These are phyloP conservation scores for Melipona bicolor DNA, from an alignment of 2,888 invertebrate species.

Conservation along the genomic window DNA sequence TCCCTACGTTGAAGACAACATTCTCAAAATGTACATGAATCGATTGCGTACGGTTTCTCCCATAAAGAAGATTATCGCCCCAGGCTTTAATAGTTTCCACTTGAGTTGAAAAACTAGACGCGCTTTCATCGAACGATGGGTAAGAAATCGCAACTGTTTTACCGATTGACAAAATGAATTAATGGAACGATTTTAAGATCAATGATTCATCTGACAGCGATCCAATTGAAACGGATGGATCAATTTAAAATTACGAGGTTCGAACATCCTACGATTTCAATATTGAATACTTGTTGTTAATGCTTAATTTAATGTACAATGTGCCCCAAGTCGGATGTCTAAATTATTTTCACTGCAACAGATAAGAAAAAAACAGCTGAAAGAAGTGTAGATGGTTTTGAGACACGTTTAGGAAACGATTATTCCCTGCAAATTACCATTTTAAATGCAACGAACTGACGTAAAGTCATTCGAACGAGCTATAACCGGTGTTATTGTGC, in stretches of 20 bases:
- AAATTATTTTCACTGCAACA: too few relatives aligned
- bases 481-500: background rate
- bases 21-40: background rate
- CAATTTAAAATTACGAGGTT: background rate
- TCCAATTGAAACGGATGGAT: background rate
- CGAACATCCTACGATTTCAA: background rate
- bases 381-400: too few relatives aligned
- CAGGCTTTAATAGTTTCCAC: background rate
- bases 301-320: background rate
- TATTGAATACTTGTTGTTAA: background rate
- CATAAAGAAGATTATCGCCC: background rate
- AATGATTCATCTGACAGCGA: slow-evolving; percentile 20
- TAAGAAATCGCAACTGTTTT: slow-evolving; percentile 5
- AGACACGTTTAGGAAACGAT: background rate
- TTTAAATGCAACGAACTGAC: background rate
- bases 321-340: too few relatives aligned
- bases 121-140: background rate
- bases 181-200: slow-evolving; percentile 23
- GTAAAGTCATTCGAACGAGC: background rate
- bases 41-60: background rate
- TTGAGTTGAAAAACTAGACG: background rate
- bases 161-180: slow-evolving; percentile 15
- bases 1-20: too few relatives aligned
- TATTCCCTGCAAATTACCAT: background rate
- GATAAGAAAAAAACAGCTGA: too few relatives aligned